These are phyloP conservation scores for Trichacis sp. DNA, from an alignment of 2,888 invertebrate genomes.

Conservation along the genomic window DNA sequence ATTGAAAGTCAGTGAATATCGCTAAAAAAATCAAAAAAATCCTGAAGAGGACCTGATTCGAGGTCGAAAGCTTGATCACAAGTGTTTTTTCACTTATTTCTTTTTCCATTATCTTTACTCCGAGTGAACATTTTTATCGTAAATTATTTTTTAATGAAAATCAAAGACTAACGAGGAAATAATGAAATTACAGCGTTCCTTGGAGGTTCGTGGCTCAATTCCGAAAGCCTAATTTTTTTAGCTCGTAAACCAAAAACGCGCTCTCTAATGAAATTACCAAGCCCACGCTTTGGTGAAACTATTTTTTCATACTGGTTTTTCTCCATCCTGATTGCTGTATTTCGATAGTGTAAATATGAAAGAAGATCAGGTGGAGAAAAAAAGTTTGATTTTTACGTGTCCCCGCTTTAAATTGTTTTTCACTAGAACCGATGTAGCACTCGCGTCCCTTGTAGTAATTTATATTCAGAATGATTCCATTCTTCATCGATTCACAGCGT, in stretches of 20 bases:
- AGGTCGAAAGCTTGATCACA: too few relatives aligned
- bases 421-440: background rate
- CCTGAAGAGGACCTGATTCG: too few relatives aligned
- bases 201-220: background rate
- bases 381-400: background rate
- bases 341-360: background rate
- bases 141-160: too few relatives aligned
- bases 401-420: background rate
- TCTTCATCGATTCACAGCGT: too few relatives aligned
- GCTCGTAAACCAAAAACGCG: constrained; percentile 2
- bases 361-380: background rate
- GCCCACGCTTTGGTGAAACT: background rate
- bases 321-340: background rate
- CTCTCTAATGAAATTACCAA: background rate
- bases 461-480: background rate
- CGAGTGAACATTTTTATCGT: too few relatives aligned
- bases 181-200: background rate
- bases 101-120: too few relatives aligned
- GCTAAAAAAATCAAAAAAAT: too few relatives aligned
- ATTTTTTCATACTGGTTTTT: background rate
- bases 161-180: background rate
- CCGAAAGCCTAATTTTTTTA: background rate
- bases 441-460: background rate
- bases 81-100: too few relatives aligned
- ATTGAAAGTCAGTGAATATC: background rate